Evolutionary conservation across 2,797 vertebrate genomes (phyloP), one percentile per base, ranked within the genome.

Genomic region (Acanthurus tractus): DNA sequence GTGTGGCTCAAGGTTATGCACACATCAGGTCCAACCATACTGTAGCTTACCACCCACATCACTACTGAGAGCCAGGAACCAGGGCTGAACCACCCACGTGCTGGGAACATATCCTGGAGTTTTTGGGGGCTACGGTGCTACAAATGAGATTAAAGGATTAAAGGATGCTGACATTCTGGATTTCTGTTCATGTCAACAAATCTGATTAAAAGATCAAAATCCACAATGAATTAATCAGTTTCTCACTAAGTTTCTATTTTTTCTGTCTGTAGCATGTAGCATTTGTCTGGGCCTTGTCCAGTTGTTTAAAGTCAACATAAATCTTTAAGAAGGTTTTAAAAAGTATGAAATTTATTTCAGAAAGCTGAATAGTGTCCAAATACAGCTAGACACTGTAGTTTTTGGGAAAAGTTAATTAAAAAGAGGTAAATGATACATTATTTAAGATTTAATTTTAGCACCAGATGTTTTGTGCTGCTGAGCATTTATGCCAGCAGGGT

Each of bases 1-100:
- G 81, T 70, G 71, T 82, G 71, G 81, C 81, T 93, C 91, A 95
- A 94, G 94, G 93, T 95, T 94, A 88, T 82, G 80, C 58, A 61
- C 69, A 74, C 76, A 82, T 82, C 29, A 57, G 68, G 74, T 12
- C 22, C 54, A 77, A 70, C 49, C 17, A 63, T 42, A 66, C 50
- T 50, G 54, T 45, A 63, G 46, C 58, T 71, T 42, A 78, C 34
- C 58, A 70, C 34, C 36, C 49, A 62, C 49, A 58, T 46, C 29
- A 36, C 49, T 61, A 55, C 23, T 70, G 40, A 73, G 46, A 74
- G 29, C 23, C 55, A 55, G 14, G 2, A 48, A 56, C 44, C 2
- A 6, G 17, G 34, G 44, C 52, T 76, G 68, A 81, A 79, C 48
- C 63, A 66, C 17, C 45, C 44, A 81, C 42, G 13, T 48, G 23